These are phyloP conservation scores for Drosophila siamana DNA, from an alignment of 2,888 invertebrate species.

Conservation along the genomic window DNA sequence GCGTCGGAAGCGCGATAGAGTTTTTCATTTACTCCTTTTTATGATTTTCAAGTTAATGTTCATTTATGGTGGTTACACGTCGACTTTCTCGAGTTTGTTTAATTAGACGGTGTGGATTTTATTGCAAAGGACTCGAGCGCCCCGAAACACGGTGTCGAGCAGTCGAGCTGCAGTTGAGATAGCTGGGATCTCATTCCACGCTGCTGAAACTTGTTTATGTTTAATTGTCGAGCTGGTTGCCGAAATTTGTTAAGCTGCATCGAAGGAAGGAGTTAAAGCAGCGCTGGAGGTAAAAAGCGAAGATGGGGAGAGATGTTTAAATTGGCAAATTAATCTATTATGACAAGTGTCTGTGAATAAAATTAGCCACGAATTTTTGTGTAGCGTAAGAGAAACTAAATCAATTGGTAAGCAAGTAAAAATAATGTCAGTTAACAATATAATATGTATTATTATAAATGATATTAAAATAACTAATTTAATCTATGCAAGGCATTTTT, in stretches of 20 bases:
- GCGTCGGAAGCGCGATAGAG: constrained; percentile 22
- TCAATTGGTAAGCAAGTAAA: background rate
- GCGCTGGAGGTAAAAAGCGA: background rate
- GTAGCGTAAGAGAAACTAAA: background rate
- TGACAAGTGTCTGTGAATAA: background rate
- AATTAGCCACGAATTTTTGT: background rate
- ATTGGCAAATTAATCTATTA: background rate
- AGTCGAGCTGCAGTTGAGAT: background rate
- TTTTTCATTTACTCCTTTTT: constrained; percentile 69
- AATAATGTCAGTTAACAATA: too few species aligned
- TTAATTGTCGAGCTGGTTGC: constrained; percentile 43
- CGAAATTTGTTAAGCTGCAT: constrained; percentile 45
- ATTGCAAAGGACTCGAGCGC: constrained; percentile 52
- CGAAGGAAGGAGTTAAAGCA: background rate
- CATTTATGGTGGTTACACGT: constrained; percentile 82
- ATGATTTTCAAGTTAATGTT: constrained; percentile 82
- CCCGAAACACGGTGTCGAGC: background rate
- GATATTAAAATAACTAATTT: too few species aligned
- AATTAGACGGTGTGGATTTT: constrained; percentile 78
- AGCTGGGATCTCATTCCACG: constrained; percentile 11
- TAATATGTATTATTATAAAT: too few species aligned
- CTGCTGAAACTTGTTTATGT: constrained; percentile 58
- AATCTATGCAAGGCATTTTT: too few species aligned
- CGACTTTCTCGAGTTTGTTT: constrained; percentile 78
- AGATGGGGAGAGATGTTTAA: background rate